Conservation (phyloP, 2,113 vertebrate species). For the Pandion haliaetus region DNA sequence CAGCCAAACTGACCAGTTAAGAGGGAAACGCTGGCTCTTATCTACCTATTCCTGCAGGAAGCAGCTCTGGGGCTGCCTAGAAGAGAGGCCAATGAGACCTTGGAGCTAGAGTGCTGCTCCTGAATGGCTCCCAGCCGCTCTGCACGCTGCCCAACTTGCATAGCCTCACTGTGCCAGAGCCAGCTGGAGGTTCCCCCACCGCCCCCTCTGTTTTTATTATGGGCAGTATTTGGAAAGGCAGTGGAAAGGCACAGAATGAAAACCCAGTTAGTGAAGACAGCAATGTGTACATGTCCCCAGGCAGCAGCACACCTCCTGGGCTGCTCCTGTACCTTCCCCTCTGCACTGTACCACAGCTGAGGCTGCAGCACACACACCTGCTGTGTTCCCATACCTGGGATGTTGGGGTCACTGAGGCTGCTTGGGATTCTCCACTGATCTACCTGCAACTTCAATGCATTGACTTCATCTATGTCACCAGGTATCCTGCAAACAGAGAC, state of each 20-base stretch:
- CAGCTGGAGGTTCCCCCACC: background rate
- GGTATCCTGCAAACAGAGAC: constrained; percentile 78
- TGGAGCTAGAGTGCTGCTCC: background rate
- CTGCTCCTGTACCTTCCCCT: background rate
- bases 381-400: constrained; percentile 75
- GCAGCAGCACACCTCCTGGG: background rate
- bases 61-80: background rate
- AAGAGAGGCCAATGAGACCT: background rate
- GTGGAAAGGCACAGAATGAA: background rate
- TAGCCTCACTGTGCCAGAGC: background rate
- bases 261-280: background rate
- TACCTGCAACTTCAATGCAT: constrained; percentile 88
- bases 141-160: background rate
- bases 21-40: background rate
- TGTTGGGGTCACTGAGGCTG: constrained; percentile 84
- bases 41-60: background rate
- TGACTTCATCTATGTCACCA: constrained; percentile 92
- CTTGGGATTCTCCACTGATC: constrained; percentile 92
- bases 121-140: background rate
- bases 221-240: background rate
- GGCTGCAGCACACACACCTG: background rate
- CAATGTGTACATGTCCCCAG: accelerated
- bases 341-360: accelerated
- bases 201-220: background rate
- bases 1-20: background rate